A percentile compares a stretch with the other conserved stretches of the same genome.
These are phyloP conservation scores for Propsilocerus akamusi DNA, from an alignment of 1,140 invertebrate species.

Conservation along the genomic window DNA sequence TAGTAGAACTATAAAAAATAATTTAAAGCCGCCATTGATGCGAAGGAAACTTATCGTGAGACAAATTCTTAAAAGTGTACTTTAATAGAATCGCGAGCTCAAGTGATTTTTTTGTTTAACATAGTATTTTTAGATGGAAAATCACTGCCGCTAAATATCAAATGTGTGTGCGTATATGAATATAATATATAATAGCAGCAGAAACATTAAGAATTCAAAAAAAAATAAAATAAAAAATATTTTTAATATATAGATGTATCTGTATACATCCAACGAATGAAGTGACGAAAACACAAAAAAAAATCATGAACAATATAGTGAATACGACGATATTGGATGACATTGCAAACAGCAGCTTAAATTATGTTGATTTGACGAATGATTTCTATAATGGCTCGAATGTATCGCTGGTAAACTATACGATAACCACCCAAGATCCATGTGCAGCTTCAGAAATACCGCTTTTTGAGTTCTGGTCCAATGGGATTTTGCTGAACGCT, in stretches of 20 bases:
- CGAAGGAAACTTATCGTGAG: no score
- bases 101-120: no score
- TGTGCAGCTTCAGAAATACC: neutral
- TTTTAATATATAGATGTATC: neutral
- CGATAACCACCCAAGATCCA: neutral
- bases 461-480: conserved; percentile 57
- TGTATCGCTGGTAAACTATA: neutral
- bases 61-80: no score
- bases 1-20: no score
- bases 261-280: no score
- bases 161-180: neutral
- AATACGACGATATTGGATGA: neutral
- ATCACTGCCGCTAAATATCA: neutral
- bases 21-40: no score
- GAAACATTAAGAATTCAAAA: neutral
- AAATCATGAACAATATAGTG: neutral
- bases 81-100: no score
- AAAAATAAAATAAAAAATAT: neutral
- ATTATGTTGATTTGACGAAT: neutral
- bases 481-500: conserved; percentile 64
- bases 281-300: neutral
- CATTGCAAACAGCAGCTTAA: neutral
- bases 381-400: neutral
- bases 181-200: neutral
- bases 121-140: neutral